Percentiles rank a stretch among this genome's conserved stretches.
phyloP scores from a whole-genome alignment of 2,113 vertebrate genomes.

The Helogale parvula region DNA sequence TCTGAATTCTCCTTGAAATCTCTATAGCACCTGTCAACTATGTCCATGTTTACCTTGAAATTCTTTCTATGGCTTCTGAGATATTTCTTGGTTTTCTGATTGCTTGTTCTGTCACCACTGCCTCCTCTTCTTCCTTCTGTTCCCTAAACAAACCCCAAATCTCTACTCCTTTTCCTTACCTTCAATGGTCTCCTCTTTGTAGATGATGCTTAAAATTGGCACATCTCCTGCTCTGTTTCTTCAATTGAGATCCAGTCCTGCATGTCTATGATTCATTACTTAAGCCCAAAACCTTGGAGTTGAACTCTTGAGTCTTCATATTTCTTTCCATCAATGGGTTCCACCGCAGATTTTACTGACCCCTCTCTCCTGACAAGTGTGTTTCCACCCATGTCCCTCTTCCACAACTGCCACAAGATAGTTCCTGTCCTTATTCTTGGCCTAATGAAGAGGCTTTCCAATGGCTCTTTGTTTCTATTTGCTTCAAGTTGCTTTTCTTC shows the following conservation, averaged over 20 bases:
- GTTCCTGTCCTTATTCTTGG: neutral
- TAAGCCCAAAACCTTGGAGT: neutral
- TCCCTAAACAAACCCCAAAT: neutral
- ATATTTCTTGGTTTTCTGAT: neutral
- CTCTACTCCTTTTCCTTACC: neutral
- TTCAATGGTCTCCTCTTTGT: neutral
- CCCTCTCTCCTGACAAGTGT: too few species aligned
- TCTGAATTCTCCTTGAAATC: neutral
- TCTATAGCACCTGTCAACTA: neutral
- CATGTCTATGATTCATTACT: neutral
- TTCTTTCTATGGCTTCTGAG: neutral
- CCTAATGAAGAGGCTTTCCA: neutral
- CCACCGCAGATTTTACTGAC: neutral
- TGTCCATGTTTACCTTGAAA: neutral
- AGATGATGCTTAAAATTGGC: neutral
- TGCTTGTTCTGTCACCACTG: neutral
- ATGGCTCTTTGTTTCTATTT: neutral
- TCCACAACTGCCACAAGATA: neutral
- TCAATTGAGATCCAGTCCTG: neutral
- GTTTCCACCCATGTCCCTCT: neutral
- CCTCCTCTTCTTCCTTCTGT: neutral
- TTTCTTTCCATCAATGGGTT: neutral
- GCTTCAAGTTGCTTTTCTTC: neutral
- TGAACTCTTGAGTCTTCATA: neutral
- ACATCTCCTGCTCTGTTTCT: neutral